Conservation (phyloP, 2,113 vertebrate species). For the Chlorodrepanis virens region DNA sequence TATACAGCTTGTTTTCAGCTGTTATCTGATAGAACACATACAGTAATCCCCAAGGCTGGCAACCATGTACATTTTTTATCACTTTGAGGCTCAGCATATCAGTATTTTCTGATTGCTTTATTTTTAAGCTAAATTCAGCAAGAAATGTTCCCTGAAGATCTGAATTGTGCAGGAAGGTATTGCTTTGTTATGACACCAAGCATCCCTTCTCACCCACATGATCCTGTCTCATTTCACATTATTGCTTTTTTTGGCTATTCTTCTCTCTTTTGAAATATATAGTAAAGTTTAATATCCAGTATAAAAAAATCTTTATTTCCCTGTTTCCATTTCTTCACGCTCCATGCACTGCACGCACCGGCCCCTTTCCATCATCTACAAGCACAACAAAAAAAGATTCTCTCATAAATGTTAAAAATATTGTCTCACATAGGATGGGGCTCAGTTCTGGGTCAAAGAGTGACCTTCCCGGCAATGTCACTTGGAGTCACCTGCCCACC, state of each 20-base stretch:
- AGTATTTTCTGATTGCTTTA: slow-evolving; percentile 34
- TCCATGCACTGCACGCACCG: rapidly evolving
- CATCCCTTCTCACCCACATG: not conserved
- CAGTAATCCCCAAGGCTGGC: slow-evolving; percentile 3
- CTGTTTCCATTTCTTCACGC: not conserved
- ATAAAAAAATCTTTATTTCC: not conserved
- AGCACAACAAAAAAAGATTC: not conserved
- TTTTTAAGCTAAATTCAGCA: slow-evolving; percentile 50
- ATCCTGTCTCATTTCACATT: not conserved
- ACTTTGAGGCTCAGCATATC: not conserved
- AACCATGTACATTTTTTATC: not conserved
- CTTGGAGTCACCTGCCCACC: not conserved
- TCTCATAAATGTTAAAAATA: not conserved
- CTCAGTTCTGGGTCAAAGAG: not conserved
- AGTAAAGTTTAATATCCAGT: not conserved
- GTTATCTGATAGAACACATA: not conserved
- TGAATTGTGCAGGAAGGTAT: not conserved
- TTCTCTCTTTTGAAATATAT: not conserved
- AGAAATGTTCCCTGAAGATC: slow-evolving; percentile 16
- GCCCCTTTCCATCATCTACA: not conserved
- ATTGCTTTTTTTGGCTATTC: not conserved
- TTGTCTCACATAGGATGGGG: rapidly evolving
- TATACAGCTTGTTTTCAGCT: not conserved
- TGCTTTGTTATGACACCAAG: not conserved
- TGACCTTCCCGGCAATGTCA: not conserved